Conservation (phyloP, 2,888 invertebrate genomes). For the Tiphia femorata region DNA sequence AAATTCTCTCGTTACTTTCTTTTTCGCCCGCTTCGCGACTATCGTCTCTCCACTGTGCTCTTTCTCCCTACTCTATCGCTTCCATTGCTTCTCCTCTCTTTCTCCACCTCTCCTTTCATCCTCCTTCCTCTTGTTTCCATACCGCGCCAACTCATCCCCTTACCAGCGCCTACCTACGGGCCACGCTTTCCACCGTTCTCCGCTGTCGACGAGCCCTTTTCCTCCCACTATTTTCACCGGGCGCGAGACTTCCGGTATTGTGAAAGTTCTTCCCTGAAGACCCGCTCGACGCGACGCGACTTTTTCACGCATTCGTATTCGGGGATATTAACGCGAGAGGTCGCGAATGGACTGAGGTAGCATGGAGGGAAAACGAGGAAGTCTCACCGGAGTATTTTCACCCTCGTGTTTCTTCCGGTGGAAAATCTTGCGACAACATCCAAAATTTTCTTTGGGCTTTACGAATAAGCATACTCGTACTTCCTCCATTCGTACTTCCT, state of each 20-base stretch:
- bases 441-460: no score
- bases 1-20: neutral
- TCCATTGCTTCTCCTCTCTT: constrained; percentile 17
- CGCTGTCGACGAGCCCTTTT: neutral
- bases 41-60: neutral
- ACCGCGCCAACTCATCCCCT: neutral
- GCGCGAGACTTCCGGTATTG: constrained; percentile 33
- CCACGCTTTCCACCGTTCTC: neutral
- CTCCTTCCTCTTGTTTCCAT: neutral
- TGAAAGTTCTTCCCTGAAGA: constrained; percentile 13
- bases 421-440: no score
- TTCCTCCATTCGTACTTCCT: no score
- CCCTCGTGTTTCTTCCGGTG: no score
- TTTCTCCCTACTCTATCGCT: constrained; percentile 14
- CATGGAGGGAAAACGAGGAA: no score
- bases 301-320: constrained; percentile 1
- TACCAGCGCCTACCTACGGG: neutral
- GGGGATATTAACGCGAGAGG: constrained; percentile 20
- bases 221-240: constrained; percentile 3
- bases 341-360: no score
- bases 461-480: no score
- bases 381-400: no score
- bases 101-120: constrained; percentile 17
- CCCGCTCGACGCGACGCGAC: constrained; percentile 10
- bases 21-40: neutral